A percentile compares a stretch with the other conserved stretches of the same genome.
Evolutionary conservation across 2,888 invertebrate genomes (phyloP).

Genomic region (Drosophila imparisetae): DNA sequence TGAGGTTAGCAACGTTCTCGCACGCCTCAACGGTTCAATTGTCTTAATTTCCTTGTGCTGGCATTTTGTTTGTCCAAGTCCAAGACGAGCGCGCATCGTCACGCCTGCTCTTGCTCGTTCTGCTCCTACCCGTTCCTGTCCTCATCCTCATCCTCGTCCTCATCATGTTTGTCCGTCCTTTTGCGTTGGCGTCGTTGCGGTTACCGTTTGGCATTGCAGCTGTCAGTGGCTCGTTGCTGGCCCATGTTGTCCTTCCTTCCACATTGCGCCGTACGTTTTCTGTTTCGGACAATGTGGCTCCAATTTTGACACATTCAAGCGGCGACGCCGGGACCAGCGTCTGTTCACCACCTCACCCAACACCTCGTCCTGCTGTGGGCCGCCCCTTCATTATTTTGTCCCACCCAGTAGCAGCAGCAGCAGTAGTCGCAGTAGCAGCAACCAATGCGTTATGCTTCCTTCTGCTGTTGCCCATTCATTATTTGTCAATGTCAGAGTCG

Average conservation of each 20-base stretch:
- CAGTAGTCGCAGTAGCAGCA: not conserved
- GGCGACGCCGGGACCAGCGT: slow-evolving; percentile 59
- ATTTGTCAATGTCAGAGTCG: slow-evolving; percentile 83
- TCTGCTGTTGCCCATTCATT: slow-evolving; percentile 76
- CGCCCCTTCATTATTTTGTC: slow-evolving; percentile 58
- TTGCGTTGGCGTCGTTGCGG: slow-evolving; percentile 52
- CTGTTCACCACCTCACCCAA: not conserved
- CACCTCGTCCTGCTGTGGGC: slow-evolving; percentile 17
- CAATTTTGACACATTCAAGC: slow-evolving; percentile 84
- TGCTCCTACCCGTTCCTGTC: not conserved
- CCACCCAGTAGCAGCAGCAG: not conserved
- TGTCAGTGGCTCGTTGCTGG: slow-evolving; percentile 44
- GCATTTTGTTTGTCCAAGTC: slow-evolving; percentile 76
- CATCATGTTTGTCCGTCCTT: slow-evolving; percentile 17
- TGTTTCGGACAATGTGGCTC: slow-evolving; percentile 84
- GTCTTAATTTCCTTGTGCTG: slow-evolving; percentile 81
- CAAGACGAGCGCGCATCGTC: slow-evolving; percentile 55
- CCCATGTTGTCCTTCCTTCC: slow-evolving; percentile 43
- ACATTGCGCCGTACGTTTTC: slow-evolving; percentile 70
- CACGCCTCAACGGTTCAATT: slow-evolving; percentile 82
- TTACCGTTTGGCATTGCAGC: slow-evolving; percentile 72
- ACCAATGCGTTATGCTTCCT: slow-evolving; percentile 60
- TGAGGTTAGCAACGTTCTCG: slow-evolving; percentile 60
- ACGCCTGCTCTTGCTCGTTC: slow-evolving; percentile 6
- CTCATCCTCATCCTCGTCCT: not conserved